These are phyloP conservation scores for Helicolenus hilgendorfi DNA, from an alignment of 2,797 vertebrate species.

Conservation along the genomic window DNA sequence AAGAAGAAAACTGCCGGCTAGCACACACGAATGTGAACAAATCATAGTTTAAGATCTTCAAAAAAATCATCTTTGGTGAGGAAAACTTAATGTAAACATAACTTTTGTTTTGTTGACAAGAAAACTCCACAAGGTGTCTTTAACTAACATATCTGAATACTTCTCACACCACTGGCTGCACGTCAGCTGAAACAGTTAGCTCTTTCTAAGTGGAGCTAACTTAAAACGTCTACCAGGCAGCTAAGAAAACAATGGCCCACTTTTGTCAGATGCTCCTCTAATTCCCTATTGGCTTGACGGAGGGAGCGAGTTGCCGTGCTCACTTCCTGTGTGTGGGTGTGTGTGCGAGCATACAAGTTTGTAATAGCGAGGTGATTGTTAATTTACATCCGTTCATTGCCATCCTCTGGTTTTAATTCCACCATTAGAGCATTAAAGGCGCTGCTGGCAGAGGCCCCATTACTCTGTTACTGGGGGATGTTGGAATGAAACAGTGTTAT, in stretches of 20 bases:
- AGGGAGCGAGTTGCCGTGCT: slow-evolving; percentile 35
- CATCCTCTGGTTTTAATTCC: slow-evolving; percentile 86
- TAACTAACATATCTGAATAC: not conserved
- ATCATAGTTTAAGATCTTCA: not conserved
- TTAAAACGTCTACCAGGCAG: slow-evolving; percentile 24
- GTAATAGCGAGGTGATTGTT: slow-evolving; percentile 79
- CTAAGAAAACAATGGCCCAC: slow-evolving; percentile 48
- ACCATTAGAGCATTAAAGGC: slow-evolving; percentile 79
- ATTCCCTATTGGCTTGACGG: slow-evolving; percentile 27
- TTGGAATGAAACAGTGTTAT: slow-evolving; percentile 89
- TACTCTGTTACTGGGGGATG: slow-evolving; percentile 78
- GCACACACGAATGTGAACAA: not conserved
- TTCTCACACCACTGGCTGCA: not conserved
- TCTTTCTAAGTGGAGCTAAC: not conserved
- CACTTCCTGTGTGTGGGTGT: slow-evolving; percentile 42
- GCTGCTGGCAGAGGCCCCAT: slow-evolving; percentile 78
- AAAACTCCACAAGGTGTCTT: not conserved
- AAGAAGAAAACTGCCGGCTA: not conserved
- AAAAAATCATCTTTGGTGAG: not conserved
- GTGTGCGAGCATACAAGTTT: slow-evolving; percentile 10
- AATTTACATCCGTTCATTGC: slow-evolving; percentile 85
- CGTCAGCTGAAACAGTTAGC: not conserved
- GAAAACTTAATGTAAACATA: not conserved
- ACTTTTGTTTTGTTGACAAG: not conserved
- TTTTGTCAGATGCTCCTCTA: slow-evolving; percentile 57